Conservation (phyloP, 1,140 invertebrate species). For the Drosophila yakuba region DNA sequence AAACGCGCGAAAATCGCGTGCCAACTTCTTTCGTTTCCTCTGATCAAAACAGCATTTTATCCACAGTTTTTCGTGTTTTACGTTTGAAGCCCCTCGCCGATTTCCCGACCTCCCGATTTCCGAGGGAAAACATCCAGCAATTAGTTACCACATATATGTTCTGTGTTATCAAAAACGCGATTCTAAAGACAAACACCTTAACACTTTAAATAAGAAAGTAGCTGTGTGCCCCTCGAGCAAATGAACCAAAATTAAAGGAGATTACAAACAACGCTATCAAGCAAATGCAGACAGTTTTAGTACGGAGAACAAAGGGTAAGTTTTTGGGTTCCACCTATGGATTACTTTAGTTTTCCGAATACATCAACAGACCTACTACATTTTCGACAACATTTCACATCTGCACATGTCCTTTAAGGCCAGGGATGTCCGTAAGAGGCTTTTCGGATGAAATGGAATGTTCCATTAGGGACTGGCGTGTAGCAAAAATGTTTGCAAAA, state of each 20-base stretch:
- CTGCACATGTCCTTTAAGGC: constrained; percentile 13
- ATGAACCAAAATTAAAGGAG: constrained; percentile 26
- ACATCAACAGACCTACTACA: neutral
- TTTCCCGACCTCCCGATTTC: neutral
- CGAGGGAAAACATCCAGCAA: constrained; percentile 10
- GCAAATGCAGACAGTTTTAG: constrained; percentile 27
- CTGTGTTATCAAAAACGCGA: constrained; percentile 21
- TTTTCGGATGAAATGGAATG: constrained; percentile 18
- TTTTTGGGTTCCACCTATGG: neutral
- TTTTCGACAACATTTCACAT: neutral
- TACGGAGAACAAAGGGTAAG: constrained; percentile 18
- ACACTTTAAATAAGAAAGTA: constrained; percentile 1
- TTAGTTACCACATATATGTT: constrained; percentile 21
- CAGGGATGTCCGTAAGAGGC: constrained; percentile 22
- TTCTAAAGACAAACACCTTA: constrained; percentile 24
- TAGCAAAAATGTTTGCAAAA: constrained; percentile 6
- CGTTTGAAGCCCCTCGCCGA: neutral
- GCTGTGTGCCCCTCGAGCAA: constrained; percentile 11
- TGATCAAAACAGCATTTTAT: constrained; percentile 19
- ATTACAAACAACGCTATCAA: constrained; percentile 11
- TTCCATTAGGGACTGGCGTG: constrained; percentile 13
- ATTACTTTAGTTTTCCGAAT: too few relatives aligned
- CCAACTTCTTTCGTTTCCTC: constrained; percentile 2
- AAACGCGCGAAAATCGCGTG: constrained; percentile 1
- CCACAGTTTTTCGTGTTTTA: constrained; percentile 25